phyloP scores from a whole-genome alignment of 92 coral and sea anemone species.

The Epizoanthus fatuus region DNA sequence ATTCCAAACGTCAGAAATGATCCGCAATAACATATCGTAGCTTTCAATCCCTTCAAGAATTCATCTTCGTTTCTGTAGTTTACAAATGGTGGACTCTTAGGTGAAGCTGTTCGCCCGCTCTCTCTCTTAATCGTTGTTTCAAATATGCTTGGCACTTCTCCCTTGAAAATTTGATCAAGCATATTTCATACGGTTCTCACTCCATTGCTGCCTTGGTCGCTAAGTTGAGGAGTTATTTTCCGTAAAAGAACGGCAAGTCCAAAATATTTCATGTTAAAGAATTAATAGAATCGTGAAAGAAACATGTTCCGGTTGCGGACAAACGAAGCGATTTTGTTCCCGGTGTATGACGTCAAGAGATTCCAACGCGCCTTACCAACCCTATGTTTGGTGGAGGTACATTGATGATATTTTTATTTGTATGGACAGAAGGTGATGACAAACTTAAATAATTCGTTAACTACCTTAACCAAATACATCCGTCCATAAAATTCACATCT shows the following conservation, averaged over 20 bases:
- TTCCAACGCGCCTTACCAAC: background rate
- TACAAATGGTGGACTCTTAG: conserved; percentile 57
- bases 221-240: background rate
- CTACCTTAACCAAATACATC: too few species aligned
- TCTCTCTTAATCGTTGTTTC: conserved; percentile 91
- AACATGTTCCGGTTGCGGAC: background rate
- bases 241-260: background rate
- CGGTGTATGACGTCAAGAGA: background rate
- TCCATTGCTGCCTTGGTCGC: background rate
- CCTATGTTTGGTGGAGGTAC: too few species aligned
- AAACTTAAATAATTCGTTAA: too few species aligned
- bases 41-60: conserved; percentile 82
- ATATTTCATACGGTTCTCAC: conserved; percentile 46
- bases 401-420: too few species aligned
- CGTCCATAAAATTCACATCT: too few species aligned
- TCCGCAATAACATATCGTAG: conserved; percentile 95
- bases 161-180: conserved; percentile 94
- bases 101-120: conserved; percentile 66
- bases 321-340: background rate
- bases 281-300: background rate
- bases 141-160: conserved; percentile 95
- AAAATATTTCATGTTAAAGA: conserved; percentile 4
- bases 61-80: conserved; percentile 95
- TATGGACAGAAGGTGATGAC: too few species aligned
- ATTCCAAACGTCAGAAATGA: conserved; percentile 97